phyloP scores from a whole-genome alignment of 2,113 vertebrate genomes.

The Melospiza melodia region DNA sequence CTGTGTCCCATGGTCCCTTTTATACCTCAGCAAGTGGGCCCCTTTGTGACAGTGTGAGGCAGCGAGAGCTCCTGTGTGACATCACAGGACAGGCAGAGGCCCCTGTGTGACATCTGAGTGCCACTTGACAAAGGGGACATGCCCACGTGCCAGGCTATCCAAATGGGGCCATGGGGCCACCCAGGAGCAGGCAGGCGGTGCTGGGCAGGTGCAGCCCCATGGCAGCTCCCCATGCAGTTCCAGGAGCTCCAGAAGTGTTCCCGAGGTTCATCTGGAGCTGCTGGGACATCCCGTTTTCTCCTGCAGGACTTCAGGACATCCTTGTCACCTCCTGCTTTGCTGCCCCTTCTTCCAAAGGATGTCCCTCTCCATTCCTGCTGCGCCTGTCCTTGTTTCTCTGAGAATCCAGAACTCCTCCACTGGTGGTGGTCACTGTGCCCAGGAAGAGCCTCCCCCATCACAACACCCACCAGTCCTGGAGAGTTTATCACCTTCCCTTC shows the following conservation, averaged over 20 bases:
- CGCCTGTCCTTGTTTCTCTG: not conserved
- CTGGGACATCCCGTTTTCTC: not conserved
- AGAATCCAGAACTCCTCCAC: not conserved
- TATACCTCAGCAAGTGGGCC: not conserved
- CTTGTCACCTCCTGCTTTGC: not conserved
- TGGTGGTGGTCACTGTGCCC: fast-evolving
- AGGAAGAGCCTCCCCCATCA: not conserved
- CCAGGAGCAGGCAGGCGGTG: not conserved
- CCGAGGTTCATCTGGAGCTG: not conserved
- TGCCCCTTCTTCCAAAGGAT: not conserved
- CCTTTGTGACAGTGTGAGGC: not conserved
- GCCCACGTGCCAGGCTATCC: fast-evolving
- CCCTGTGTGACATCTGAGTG: not conserved
- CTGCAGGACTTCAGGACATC: not conserved
- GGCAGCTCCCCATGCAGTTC: not conserved
- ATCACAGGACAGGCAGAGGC: not conserved
- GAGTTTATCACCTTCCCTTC: not conserved
- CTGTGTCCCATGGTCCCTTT: not conserved
- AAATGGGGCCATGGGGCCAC: not conserved
- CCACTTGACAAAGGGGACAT: fast-evolving
- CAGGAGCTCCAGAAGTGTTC: not conserved
- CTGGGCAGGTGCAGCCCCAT: not conserved
- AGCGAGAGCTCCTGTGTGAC: not conserved
- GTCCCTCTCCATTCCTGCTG: not conserved
- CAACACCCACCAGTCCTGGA: not conserved